Conservation (phyloP, 2,113 vertebrate genomes). For the Pelvicachromis taeniatus region DNA sequence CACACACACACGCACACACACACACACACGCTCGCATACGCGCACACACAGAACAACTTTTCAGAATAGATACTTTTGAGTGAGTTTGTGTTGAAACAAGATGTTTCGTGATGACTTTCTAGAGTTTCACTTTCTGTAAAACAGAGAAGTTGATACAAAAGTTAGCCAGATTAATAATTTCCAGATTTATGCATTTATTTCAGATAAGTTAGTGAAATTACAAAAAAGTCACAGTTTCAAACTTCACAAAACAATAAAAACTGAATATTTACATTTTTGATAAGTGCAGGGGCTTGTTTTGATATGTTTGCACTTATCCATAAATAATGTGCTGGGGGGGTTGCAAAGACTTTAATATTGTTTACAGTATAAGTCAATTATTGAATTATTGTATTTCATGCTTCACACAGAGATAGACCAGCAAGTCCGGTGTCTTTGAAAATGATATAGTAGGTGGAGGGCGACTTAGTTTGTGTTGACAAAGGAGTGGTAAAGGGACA, state of each 20-base stretch:
- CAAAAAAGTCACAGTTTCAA: constrained; percentile 13
- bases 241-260: constrained; percentile 35
- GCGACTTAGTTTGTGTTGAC: constrained; percentile 44
- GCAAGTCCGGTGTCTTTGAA: background rate
- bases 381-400: background rate
- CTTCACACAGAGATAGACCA: constrained; percentile 28
- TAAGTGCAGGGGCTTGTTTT: constrained; percentile 24
- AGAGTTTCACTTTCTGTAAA: background rate
- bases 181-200: constrained; percentile 33
- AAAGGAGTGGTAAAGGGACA: constrained; percentile 56
- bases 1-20: background rate
- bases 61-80: background rate
- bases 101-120: background rate
- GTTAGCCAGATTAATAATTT: background rate
- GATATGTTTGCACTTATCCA: constrained; percentile 12
- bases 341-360: background rate
- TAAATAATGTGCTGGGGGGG: constrained; percentile 43
- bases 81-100: background rate
- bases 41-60: background rate
- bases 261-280: constrained; percentile 44
- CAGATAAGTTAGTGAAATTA: constrained; percentile 33
- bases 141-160: background rate
- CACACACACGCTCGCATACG: background rate
- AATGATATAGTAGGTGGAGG: background rate
- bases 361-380: constrained; percentile 19